Conservation (phyloP, 2,113 vertebrate species). For the Vulpes vulpes region DNA sequence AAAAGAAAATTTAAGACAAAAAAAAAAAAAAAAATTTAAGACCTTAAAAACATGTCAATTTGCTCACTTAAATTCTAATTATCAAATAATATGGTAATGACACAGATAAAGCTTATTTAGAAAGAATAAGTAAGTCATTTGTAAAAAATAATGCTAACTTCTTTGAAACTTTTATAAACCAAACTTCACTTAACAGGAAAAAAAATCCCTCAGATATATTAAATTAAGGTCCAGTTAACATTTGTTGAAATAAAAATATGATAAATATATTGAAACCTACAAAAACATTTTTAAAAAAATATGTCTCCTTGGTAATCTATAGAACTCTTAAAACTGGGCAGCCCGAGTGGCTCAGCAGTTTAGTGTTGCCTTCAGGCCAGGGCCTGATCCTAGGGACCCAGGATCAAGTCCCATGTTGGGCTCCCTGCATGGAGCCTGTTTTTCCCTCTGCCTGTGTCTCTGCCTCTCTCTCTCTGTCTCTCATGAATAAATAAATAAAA, state of each 20-base stretch:
- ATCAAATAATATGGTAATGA: conserved; percentile 41
- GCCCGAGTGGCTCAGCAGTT: too few species aligned
- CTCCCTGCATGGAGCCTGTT: too few species aligned
- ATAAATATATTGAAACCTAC: conserved; percentile 6
- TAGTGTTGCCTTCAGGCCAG: too few species aligned
- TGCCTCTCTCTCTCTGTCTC: too few species aligned
- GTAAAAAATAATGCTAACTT: conserved; percentile 27
- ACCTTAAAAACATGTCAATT: conserved; percentile 41
- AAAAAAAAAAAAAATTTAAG: not conserved
- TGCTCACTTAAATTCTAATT: conserved; percentile 14
- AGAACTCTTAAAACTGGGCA: conserved; percentile 30
- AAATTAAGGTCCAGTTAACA: conserved; percentile 3
- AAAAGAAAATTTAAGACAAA: not conserved
- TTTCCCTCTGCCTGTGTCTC: too few species aligned
- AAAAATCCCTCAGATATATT: not conserved
- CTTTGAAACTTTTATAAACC: conserved; percentile 44
- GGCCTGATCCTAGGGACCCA: too few species aligned
- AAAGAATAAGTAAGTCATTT: not conserved
- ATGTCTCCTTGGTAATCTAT: not conserved
- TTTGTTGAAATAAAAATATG: conserved; percentile 9
- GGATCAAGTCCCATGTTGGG: too few species aligned
- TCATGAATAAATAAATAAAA: too few species aligned
- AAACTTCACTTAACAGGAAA: not conserved
- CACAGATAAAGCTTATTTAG: conserved; percentile 20
- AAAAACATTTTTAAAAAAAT: not conserved